Percentiles rank a stretch among this genome's conserved stretches.
These are phyloP conservation scores for Apaloderma vittatum DNA, from an alignment of 2,113 vertebrate species.

Conservation along the genomic window DNA sequence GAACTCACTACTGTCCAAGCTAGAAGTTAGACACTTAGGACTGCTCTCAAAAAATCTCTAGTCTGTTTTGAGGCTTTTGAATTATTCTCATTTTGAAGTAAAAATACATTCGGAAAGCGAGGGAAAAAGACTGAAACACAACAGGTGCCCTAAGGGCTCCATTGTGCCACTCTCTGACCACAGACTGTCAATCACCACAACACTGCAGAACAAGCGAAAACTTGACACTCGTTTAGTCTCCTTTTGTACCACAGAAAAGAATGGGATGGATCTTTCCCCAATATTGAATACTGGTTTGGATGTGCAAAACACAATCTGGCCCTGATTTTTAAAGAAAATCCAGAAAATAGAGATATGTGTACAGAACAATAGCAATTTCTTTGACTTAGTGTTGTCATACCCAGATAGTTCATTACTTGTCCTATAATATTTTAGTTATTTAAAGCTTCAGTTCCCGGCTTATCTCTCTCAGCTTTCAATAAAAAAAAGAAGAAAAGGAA, in stretches of 20 bases:
- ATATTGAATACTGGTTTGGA: not conserved
- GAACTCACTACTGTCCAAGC: not conserved
- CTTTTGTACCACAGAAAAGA: not conserved
- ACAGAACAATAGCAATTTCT: slow-evolving; percentile 2
- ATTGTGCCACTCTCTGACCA: not conserved
- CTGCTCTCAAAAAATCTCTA: not conserved
- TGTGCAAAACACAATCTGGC: not conserved
- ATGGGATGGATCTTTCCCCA: not conserved
- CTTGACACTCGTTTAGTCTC: not conserved
- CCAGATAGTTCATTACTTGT: not conserved
- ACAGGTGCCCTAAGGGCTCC: not conserved
- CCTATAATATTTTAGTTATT: not conserved
- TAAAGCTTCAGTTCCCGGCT: not conserved
- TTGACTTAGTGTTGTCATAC: not conserved
- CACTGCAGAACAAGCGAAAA: not conserved
- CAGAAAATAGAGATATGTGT: not conserved
- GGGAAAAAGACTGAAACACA: not conserved
- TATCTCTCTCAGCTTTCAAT: not conserved
- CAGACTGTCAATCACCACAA: not conserved
- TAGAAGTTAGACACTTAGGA: not conserved
- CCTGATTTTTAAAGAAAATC: not conserved
- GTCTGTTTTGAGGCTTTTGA: not conserved
- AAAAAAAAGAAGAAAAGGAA: not conserved
- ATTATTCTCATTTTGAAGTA: not conserved
- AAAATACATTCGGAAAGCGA: not conserved